Evolutionary conservation across 1,140 invertebrate genomes (phyloP).

Genomic region (Diachasmimorpha longicaudata): DNA sequence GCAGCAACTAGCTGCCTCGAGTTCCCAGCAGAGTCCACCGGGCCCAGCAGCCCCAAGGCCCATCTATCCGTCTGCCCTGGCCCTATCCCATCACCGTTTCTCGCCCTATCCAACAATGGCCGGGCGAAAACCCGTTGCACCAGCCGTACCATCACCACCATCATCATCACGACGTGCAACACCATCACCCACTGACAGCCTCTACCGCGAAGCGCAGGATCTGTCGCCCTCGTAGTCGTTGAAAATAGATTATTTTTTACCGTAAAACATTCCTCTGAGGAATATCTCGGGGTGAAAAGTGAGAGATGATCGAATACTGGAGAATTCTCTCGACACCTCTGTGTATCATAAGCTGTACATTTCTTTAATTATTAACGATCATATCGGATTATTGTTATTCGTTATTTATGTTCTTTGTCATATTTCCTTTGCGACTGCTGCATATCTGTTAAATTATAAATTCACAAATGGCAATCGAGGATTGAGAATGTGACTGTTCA

Average conservation of each 20-base stretch:
- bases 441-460: background rate
- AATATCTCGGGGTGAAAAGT: background rate
- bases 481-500: background rate
- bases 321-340: constrained; percentile 34
- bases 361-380: constrained; percentile 57
- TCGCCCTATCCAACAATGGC: constrained; percentile 58
- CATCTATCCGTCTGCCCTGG: constrained; percentile 58
- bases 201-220: constrained; percentile 56
- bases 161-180: constrained; percentile 56
- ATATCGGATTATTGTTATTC: constrained; percentile 18
- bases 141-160: constrained; percentile 44
- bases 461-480: background rate
- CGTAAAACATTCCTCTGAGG: background rate
- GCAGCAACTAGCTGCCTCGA: constrained; percentile 47
- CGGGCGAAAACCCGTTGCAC: constrained; percentile 44
- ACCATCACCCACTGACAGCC: constrained; percentile 57
- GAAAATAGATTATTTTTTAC: background rate
- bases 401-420: background rate
- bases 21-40: constrained; percentile 43
- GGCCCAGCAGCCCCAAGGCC: constrained; percentile 59
- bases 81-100: constrained; percentile 57
- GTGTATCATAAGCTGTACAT: constrained; percentile 61
- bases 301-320: constrained; percentile 19
- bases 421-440: background rate
- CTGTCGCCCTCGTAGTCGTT: constrained; percentile 58